Conservation (phyloP, 2,797 vertebrate species). For the Hafferia zeledoni region DNA sequence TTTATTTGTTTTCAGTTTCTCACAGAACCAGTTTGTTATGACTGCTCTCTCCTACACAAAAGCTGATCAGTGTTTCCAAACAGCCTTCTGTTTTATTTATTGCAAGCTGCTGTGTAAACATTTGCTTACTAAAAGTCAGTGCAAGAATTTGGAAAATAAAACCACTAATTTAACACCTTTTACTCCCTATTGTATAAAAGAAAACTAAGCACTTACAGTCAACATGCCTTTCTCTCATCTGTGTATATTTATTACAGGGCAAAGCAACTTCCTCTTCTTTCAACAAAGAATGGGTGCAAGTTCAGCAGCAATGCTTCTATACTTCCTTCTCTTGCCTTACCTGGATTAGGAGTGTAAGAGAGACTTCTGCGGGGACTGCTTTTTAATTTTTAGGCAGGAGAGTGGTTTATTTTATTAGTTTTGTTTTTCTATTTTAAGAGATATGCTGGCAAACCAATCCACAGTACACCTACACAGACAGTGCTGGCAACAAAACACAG, state of each 20-base stretch:
- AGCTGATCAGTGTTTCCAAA: constrained; percentile 52
- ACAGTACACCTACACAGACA: background rate
- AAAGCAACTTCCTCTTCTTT: background rate
- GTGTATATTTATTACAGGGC: background rate
- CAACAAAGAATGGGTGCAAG: background rate
- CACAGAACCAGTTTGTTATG: constrained; percentile 50
- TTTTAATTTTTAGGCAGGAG: background rate
- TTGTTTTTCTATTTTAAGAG: background rate
- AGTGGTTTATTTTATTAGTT: background rate
- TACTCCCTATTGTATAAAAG: background rate
- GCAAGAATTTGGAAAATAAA: constrained; percentile 30
- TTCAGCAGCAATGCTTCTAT: background rate
- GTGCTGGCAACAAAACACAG: background rate
- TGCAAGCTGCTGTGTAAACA: constrained; percentile 2
- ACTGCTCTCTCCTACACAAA: constrained; percentile 66
- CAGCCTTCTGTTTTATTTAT: constrained; percentile 41
- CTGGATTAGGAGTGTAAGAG: background rate
- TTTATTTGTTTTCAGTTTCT: constrained; percentile 60
- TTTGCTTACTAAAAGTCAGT: background rate
- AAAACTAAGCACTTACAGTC: background rate
- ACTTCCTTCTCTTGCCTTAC: background rate
- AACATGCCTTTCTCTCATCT: background rate
- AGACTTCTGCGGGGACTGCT: background rate
- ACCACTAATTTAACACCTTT: constrained; percentile 9
- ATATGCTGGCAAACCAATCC: background rate